These are phyloP conservation scores for Babyrousa celebensis DNA, from an alignment of 2,797 vertebrate genomes.

Conservation along the genomic window DNA sequence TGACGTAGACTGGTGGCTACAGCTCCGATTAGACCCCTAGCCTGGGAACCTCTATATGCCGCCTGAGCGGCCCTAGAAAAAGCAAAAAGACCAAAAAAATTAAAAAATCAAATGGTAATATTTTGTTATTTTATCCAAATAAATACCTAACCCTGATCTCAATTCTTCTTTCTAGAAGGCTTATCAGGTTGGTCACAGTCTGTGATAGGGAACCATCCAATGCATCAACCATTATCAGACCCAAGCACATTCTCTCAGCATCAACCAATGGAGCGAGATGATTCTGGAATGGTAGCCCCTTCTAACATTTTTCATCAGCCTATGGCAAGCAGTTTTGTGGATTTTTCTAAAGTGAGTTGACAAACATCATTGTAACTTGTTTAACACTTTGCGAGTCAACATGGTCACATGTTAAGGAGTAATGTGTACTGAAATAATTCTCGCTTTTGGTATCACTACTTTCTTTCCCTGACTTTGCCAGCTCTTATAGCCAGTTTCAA, in stretches of 20 bases:
- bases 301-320: slow-evolving; percentile 99
- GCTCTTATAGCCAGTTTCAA: slow-evolving; percentile 68
- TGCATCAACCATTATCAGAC: slow-evolving; percentile 97
- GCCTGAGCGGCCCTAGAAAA: too few species aligned
- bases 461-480: slow-evolving; percentile 66
- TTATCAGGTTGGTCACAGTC: slow-evolving; percentile 99
- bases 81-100: too few species aligned
- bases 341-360: slow-evolving; percentile 97
- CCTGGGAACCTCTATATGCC: too few species aligned
- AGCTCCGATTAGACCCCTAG: too few species aligned
- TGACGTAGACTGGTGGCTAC: too few species aligned
- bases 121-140: slow-evolving; percentile 77
- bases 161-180: slow-evolving; percentile 93
- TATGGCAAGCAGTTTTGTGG: slow-evolving; percentile 98
- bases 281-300: slow-evolving; percentile 98
- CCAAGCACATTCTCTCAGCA: slow-evolving; percentile 98
- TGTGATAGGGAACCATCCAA: slow-evolving; percentile 97
- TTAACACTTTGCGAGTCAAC: slow-evolving; percentile 62
- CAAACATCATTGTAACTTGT: slow-evolving; percentile 70
- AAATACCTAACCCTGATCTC: slow-evolving; percentile 77
- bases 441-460: slow-evolving; percentile 43
- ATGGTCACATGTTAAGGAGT: slow-evolving; percentile 69
- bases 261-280: slow-evolving; percentile 99
- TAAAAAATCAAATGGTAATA: slow-evolving; percentile 59
- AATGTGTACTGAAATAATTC: slow-evolving; percentile 69